Base-by-base conservation (phyloP, 2,797 vertebrate species). In the Smutsia gigantea region DNA sequence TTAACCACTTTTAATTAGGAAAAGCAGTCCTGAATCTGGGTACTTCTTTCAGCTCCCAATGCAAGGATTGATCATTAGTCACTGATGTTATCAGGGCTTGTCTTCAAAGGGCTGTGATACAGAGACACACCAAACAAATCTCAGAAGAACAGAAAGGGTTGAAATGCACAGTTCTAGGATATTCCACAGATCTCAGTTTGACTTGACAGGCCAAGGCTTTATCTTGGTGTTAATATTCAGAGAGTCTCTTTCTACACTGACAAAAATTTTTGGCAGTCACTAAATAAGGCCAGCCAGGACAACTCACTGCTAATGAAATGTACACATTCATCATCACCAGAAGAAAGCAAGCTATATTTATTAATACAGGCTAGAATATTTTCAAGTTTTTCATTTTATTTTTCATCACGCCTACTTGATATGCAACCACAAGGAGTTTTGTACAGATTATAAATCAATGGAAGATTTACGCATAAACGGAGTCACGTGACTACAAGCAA, bases 1-100 rank as follows among this genome's bases (percentile, higher is more conserved):
- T 98, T 98, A 98, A 98, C 94, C 86, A 95, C 96, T 97, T 98
- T 98, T 98, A 98, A 98, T 98, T 98, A 98, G 97, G 92, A 98
- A 98, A 98, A 98, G 95, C 34, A 69, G 49, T 27, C 69, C 69
- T 92, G 94, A 93, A 97, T 84, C 96, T 97, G 84, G 96, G 94
- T 92, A 97, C 94, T 96, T 97, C 98, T 84, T 79, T 94, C 94
- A 94, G 91, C 68, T 96, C 95, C 69, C 64, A 79, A 87, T 4
- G 42, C 83, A 84, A 97, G 39, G 59, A 72, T 94, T 97, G 96
- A 92, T 95, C 81, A 84, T 98, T 97, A 97, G 81, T 95, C 97
- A 95, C 87, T 95, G 95, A 95, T 97, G 96, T 87, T 97, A 97
- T 94, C 94, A 75, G 64, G 14, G 88, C 49, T 87, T 96, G 85